A percentile compares a stretch with the other conserved stretches of the same genome.
Evolutionary conservation across 2,113 vertebrate species (phyloP).

Genomic region (Spea multiplicata): DNA sequence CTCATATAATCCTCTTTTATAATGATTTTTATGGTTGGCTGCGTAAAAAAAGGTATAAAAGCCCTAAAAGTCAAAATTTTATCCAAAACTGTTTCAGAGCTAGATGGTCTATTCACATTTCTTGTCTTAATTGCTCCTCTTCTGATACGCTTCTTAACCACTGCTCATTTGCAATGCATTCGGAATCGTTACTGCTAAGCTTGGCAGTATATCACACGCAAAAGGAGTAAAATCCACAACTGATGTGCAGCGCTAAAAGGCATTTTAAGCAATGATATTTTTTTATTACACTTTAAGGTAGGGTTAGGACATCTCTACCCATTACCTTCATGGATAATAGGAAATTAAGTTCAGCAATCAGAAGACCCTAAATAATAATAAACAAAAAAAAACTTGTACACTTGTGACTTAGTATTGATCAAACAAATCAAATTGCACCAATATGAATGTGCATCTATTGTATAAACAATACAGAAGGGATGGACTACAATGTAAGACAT

Average conservation of each 20-base stretch:
- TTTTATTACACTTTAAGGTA: too few relatives aligned
- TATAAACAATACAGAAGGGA: neutral
- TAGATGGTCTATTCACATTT: neutral
- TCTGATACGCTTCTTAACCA: conserved; percentile 13
- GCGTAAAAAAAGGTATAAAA: neutral
- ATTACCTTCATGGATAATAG: too few relatives aligned
- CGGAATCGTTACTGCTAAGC: conserved; percentile 1
- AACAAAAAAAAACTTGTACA: too few relatives aligned
- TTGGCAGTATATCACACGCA: neutral
- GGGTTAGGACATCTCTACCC: too few relatives aligned
- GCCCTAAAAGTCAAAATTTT: neutral
- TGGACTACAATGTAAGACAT: too few relatives aligned
- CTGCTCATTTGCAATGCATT: neutral
- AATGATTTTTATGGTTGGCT: conserved; percentile 10
- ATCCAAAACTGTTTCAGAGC: neutral
- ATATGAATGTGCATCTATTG: too few relatives aligned
- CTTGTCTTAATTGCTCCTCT: conserved; percentile 2
- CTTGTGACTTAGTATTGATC: too few relatives aligned
- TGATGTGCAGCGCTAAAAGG: neutral
- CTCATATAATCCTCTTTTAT: neutral
- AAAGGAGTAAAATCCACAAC: neutral
- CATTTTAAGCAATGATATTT: too few relatives aligned
- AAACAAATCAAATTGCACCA: too few relatives aligned
- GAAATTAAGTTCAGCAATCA: too few relatives aligned
- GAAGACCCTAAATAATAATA: too few relatives aligned